These are phyloP conservation scores for Dugesia japonica DNA, from an alignment of 2,888 invertebrate genomes.

Conservation along the genomic window DNA sequence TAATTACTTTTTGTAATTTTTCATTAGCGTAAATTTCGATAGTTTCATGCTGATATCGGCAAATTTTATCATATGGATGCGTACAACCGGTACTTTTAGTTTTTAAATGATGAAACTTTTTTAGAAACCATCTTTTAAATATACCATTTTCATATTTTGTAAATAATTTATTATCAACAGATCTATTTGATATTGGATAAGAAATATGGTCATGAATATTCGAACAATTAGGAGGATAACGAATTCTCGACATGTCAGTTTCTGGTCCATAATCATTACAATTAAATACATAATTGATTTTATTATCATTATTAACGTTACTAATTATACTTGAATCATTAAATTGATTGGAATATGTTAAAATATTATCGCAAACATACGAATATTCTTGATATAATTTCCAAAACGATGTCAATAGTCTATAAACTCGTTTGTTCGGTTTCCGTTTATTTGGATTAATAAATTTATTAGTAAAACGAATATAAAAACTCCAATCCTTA, in stretches of 20 bases:
- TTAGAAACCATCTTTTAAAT: neutral
- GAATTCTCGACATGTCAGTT: neutral
- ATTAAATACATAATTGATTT: neutral
- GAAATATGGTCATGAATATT: neutral
- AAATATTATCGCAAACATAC: neutral
- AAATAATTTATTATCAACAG: neutral
- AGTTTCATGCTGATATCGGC: neutral
- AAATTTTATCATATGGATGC: neutral
- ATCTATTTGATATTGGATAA: neutral
- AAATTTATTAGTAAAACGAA: neutral
- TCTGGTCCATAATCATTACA: neutral
- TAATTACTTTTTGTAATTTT: slow-evolving; percentile 11
- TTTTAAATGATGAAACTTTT: neutral
- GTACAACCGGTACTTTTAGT: neutral
- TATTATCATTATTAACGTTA: neutral
- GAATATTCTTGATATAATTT: slow-evolving; percentile 17
- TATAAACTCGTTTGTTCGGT: neutral
- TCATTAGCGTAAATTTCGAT: neutral
- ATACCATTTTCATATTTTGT: neutral
- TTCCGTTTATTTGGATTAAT: neutral
- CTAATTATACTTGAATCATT: neutral
- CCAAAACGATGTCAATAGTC: neutral
- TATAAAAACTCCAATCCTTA: slow-evolving; percentile 14
- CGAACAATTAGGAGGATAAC: neutral
- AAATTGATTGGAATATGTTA: neutral